Evolutionary conservation across 2,888 invertebrate species (phyloP).

Genomic region (Steinernema scapterisci): DNA sequence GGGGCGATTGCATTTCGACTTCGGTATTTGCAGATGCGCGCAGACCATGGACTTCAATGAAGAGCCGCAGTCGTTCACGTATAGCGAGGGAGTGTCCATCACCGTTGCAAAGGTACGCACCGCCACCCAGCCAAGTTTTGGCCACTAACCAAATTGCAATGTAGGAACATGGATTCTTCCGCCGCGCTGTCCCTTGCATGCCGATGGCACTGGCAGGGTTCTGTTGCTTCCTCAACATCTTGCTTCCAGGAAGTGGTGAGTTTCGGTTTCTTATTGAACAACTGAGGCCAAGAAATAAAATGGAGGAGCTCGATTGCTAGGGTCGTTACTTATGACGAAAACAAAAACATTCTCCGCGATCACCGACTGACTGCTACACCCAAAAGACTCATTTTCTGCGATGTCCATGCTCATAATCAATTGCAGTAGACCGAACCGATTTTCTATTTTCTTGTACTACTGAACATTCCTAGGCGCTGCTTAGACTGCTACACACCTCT

Average conservation of each 20-base stretch:
- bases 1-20: not conserved
- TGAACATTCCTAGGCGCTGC: too few relatives aligned
- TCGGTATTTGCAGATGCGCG: too few relatives aligned
- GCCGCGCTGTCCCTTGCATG: slow-evolving; percentile 71
- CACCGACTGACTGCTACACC: too few relatives aligned
- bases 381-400: too few relatives aligned
- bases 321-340: not conserved
- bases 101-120: slow-evolving; percentile 40
- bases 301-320: not conserved
- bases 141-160: not conserved
- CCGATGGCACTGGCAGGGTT: slow-evolving; percentile 69
- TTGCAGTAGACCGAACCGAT: too few relatives aligned
- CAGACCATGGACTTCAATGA: slow-evolving; percentile 49
- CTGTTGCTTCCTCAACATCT: slow-evolving; percentile 66
- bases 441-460: too few relatives aligned
- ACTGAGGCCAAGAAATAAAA: too few relatives aligned
- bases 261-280: slow-evolving; percentile 47
- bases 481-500: too few relatives aligned
- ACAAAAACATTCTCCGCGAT: too few relatives aligned
- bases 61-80: slow-evolving; percentile 49
- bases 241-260: slow-evolving; percentile 68
- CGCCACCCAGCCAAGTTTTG: too few relatives aligned
- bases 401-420: too few relatives aligned
- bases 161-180: slow-evolving; percentile 71
- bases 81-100: slow-evolving; percentile 48